Conservation (phyloP, 2,888 invertebrate genomes). For the Dione vanillae region DNA sequence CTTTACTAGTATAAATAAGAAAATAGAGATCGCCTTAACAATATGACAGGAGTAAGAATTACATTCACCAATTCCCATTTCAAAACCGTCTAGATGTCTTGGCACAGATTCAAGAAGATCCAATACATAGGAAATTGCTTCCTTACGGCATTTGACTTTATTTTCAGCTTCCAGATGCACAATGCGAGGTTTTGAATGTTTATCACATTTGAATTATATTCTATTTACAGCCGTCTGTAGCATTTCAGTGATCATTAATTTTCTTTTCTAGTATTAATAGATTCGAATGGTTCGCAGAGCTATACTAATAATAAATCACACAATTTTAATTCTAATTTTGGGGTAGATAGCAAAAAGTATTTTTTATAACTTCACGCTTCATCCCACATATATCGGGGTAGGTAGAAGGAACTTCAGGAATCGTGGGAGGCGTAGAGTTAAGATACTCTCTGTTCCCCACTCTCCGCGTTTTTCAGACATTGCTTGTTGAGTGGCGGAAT, state of each 20-base stretch:
- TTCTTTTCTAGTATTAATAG: neutral
- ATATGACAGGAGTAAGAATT: slow-evolving; percentile 18
- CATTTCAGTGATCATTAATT: neutral
- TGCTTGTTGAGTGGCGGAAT: too few relatives aligned
- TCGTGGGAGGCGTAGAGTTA: too few relatives aligned
- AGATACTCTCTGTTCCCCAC: too few relatives aligned
- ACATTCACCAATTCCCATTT: slow-evolving; percentile 9
- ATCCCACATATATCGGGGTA: too few relatives aligned
- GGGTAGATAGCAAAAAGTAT: too few relatives aligned
- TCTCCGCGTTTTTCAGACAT: too few relatives aligned
- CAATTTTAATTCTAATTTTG: too few relatives aligned
- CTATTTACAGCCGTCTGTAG: neutral
- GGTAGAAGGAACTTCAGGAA: too few relatives aligned
- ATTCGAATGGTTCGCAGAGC: too few relatives aligned
- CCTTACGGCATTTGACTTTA: slow-evolving; percentile 23
- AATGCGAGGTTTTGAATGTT: slow-evolving; percentile 20
- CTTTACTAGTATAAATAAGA: neutral
- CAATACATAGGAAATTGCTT: slow-evolving; percentile 27
- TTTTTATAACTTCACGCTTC: too few relatives aligned
- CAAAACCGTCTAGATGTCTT: slow-evolving; percentile 36
- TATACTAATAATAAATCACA: too few relatives aligned
- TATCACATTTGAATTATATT: slow-evolving; percentile 4
- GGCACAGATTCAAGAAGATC: slow-evolving; percentile 40
- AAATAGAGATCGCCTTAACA: neutral
- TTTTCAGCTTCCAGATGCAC: slow-evolving; percentile 26